Evolutionary conservation across 1,140 invertebrate species (phyloP), one percentile per base, ranked within the genome.

Genomic region (Ditylenchus dipsaci): DNA sequence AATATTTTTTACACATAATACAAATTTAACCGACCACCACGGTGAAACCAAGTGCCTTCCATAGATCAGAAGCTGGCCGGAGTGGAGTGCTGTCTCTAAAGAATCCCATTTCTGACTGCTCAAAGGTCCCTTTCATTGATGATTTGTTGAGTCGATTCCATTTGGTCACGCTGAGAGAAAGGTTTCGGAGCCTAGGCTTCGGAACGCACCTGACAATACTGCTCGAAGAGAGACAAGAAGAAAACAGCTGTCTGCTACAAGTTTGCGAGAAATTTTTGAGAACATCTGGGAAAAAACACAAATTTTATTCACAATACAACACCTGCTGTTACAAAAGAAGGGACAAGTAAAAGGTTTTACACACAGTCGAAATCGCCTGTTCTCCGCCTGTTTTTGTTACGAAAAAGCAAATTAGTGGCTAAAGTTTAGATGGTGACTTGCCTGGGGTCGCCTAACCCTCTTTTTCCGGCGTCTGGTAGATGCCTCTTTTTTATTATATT

Each of bases 21-120:
- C 3, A 38, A 38, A 47, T 45, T 56, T 45, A 47, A 76, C 75
- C 65, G 53, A 76, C 75, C 33, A 21, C 70, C 19, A 53, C 65
- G 8, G 76, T 78, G 53, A 78, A 76, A 19, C 72, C 76, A 13
- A 75, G 7, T 33, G 72, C 76, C 29, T 64, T 68, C 67, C 38
- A 69, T 15, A 76, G 38, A 65, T 76, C 38, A 19, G 17, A 49
- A 5, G 33, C n/a, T 1, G 75, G 72, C 27, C 76, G 65, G 27
- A 76, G 29, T 19, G 74, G 65, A 26, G 78, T 63, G 9, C 33
- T 43, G 59, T 76, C 74, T 9, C 15, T 53, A 15, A 26, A 19
- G n/a, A 21, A 26, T 19, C 49, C 49, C n/a, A 15, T 15, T 53
- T 53, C 49, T 21, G 49, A 19, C 23, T 53, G n/a, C n/a, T 53